A percentile compares a stretch with the other conserved stretches of the same genome.
Evolutionary conservation across 2,113 vertebrate genomes (phyloP).

Genomic region (Brienomyrus longianalis): DNA sequence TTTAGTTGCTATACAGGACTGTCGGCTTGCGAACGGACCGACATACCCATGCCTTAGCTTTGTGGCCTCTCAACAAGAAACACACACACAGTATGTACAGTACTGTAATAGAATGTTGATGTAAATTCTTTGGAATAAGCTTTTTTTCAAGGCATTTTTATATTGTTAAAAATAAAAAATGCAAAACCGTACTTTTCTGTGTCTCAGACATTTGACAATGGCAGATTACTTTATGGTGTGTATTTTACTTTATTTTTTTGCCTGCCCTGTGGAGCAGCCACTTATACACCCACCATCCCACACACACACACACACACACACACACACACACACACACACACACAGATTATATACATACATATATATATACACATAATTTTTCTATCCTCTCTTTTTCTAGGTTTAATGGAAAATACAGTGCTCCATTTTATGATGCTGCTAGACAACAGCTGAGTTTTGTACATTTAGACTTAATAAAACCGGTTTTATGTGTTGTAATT

Average conservation of each 20-base stretch:
- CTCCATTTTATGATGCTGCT: conserved; percentile 71
- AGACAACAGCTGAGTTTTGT: conserved; percentile 70
- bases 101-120: conserved; percentile 42
- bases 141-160: conserved; percentile 54
- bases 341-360: too few species aligned
- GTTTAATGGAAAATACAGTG: conserved; percentile 40
- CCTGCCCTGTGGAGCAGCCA: conserved; percentile 76
- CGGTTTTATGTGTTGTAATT: conserved; percentile 72
- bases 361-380: conserved; percentile 49
- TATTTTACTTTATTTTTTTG: conserved; percentile 48
- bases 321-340: neutral
- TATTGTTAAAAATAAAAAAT: conserved; percentile 47
- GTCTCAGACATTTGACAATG: conserved; percentile 65
- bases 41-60: conserved; percentile 61
- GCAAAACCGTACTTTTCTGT: conserved; percentile 56
- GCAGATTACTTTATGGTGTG: conserved; percentile 27
- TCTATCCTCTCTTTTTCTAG: conserved; percentile 41
- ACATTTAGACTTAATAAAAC: conserved; percentile 64
- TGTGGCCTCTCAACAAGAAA: conserved; percentile 51
- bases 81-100: conserved; percentile 61
- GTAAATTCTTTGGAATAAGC: conserved; percentile 53
- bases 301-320: conserved; percentile 27
- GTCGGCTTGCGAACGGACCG: conserved; percentile 32
- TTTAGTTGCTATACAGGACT: conserved; percentile 12
- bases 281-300: conserved; percentile 24